phyloP scores from a whole-genome alignment of 35 echinoderm and acorn worm species.

The Nesometra sesokonis region DNA sequence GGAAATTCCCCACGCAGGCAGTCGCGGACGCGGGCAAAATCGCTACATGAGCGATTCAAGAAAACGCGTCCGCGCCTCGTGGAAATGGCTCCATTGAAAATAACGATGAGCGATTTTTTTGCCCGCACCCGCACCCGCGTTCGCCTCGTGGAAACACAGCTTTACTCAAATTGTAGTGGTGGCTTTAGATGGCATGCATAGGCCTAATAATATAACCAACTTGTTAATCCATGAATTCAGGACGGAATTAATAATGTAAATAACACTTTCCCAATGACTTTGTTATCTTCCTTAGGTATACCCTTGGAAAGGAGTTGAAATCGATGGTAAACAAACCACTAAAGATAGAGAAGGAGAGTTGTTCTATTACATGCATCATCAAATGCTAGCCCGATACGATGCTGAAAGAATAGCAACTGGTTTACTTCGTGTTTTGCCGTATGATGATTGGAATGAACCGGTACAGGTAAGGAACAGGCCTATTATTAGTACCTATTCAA shows the following conservation, averaged over 20 bases:
- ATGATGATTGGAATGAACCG: constrained; percentile 12
- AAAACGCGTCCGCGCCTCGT: too few relatives aligned
- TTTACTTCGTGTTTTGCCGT: constrained; percentile 22
- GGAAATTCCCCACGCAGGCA: too few relatives aligned
- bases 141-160: too few relatives aligned
- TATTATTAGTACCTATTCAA: too few relatives aligned
- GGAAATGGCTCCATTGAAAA: background rate
- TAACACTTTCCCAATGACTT: background rate
- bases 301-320: constrained; percentile 6
- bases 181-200: too few relatives aligned
- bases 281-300: constrained; percentile 36
- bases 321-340: background rate
- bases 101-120: too few relatives aligned
- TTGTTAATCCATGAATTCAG: too few relatives aligned
- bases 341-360: constrained; percentile 51
- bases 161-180: too few relatives aligned
- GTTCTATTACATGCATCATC: constrained; percentile 67
- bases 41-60: too few relatives aligned
- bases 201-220: too few relatives aligned
- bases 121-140: too few relatives aligned
- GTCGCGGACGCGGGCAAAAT: too few relatives aligned
- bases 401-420: constrained; percentile 42
- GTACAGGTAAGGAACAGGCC: constrained; percentile 43
- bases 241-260: background rate
- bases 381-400: constrained; percentile 65